These are phyloP conservation scores for Origma solitaria DNA, from an alignment of 2,113 vertebrate genomes.

Conservation along the genomic window DNA sequence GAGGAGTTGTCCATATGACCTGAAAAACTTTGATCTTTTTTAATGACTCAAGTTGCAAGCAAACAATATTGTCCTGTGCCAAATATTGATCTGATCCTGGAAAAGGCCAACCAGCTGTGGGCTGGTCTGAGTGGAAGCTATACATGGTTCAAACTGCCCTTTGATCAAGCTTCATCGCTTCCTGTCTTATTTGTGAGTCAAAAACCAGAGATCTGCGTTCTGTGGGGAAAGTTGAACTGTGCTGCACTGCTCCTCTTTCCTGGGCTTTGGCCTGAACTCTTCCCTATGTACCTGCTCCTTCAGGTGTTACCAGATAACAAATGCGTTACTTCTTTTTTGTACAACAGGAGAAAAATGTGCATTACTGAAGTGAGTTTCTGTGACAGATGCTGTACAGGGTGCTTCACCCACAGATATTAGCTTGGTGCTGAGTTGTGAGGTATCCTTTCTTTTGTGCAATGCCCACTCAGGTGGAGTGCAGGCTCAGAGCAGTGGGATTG, in stretches of 20 bases:
- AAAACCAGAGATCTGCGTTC: not conserved
- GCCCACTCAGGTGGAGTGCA: not conserved
- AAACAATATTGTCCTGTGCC: not conserved
- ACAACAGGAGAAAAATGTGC: not conserved
- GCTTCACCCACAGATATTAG: not conserved
- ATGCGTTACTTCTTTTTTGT: not conserved
- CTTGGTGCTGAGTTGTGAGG: not conserved
- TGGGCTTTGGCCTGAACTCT: not conserved
- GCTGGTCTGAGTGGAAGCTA: not conserved
- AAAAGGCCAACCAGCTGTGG: not conserved
- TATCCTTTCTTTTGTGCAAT: not conserved
- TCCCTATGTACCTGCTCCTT: not conserved
- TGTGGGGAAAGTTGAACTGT: accelerated
- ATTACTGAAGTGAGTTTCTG: not conserved
- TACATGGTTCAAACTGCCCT: not conserved
- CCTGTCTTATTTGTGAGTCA: not conserved
- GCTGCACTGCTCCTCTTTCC: not conserved
- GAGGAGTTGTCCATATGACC: not conserved
- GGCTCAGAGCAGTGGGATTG: not conserved
- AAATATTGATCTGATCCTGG: conserved; percentile 1
- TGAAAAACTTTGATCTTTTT: not conserved
- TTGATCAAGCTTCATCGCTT: not conserved
- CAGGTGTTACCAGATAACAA: not conserved
- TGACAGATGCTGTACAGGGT: not conserved
- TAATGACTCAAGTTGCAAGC: not conserved